Base-by-base conservation (phyloP, 1,140 invertebrate genomes). In the Thaumatotibia leucotreta region DNA sequence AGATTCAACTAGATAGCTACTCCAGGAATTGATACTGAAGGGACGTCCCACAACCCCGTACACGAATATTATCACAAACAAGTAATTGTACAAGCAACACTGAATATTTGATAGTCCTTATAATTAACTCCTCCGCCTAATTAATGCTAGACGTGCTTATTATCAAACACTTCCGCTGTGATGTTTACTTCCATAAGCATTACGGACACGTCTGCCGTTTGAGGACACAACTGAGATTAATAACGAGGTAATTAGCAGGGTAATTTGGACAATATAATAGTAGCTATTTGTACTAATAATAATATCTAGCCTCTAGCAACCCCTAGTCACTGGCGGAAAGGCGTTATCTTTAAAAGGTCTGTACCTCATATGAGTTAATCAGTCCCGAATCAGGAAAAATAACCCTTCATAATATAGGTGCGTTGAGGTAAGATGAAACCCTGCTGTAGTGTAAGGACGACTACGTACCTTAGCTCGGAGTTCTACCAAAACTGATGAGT, bases 121-220 rank as follows among this genome's bases (percentile, higher is more conserved):
- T 58, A 58, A 58, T 58, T 58, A 58, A n/a, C 61, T 61, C 50
- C 45, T 52, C 22, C 22, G 29, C n/a, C 72, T 77, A 70, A 79
- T 80, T 76, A 79, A 79, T 62, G 64, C 79, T 66, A 63, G 73
- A 68, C 66, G 70, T 70, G 68, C 74, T 72, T 76, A 75, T 77
- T 79, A 79, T 64, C 69, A 68, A 65, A 45, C 65, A 73, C 71
- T 77, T 79, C 78, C 78, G 73, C 62, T 65, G 32, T 29, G 29
- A 64, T 62, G 52, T 58, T 58, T 58, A 29, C 52, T 11, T 45
- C 29, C 24, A 58, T n/a, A 4, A 58, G 1, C 14, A 64, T 64
- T 49, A 64, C 49, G 23, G 62, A 63, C 23, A 45, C 45, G 62
- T 63, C 33, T 22, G 62, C 6, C 35, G 17, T 61, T 14, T 11